These are phyloP conservation scores for Sula dactylatra DNA, from an alignment of 2,113 vertebrate species.

Conservation along the genomic window DNA sequence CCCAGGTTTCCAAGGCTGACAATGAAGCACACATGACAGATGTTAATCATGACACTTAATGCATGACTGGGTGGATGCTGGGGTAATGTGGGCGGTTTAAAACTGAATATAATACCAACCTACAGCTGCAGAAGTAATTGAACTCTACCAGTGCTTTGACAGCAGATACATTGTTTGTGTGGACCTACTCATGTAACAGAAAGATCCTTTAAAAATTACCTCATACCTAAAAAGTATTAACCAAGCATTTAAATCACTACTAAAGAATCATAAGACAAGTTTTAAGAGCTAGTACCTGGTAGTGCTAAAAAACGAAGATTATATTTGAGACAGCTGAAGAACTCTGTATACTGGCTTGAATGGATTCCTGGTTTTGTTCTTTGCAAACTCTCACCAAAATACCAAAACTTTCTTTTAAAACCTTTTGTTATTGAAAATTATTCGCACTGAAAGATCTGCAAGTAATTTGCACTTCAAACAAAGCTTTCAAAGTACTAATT, in stretches of 20 bases:
- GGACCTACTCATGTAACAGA: neutral
- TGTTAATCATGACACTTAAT: neutral
- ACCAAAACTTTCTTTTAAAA: neutral
- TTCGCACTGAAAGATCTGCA: neutral
- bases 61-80: conserved; percentile 1
- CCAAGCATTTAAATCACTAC: neutral
- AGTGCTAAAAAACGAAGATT: neutral
- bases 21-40: neutral
- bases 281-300: neutral
- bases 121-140: neutral
- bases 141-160: neutral
- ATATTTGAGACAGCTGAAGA: neutral
- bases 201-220: neutral
- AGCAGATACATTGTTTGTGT: neutral
- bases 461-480: conserved; percentile 9
- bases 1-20: neutral
- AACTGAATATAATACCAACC: neutral
- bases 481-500: conserved; percentile 6
- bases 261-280: neutral
- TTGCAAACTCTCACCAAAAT: neutral
- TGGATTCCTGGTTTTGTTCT: neutral
- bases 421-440: neutral
- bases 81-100: neutral
- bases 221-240: neutral
- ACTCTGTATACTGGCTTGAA: neutral